Conservation (phyloP, 2,113 vertebrate genomes). For the Gymnobelideus leadbeateri region DNA sequence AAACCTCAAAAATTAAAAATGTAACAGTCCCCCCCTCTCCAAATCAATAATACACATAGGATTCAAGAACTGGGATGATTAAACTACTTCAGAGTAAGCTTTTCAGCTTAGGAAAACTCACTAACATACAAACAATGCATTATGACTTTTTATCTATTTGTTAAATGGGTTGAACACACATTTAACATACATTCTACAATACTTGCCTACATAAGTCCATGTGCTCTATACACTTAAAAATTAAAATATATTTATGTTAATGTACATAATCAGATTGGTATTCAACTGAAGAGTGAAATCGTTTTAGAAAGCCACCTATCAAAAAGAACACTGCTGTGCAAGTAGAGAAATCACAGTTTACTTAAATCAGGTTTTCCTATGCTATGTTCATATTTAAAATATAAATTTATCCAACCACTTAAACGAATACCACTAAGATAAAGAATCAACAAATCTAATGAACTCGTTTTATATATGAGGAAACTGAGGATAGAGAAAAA, state of each 20-base stretch:
- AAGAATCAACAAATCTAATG: background rate
- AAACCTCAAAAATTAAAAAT: background rate
- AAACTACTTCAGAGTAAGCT: constrained; percentile 25
- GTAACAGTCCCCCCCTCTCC: background rate
- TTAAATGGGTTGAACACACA: constrained; percentile 35
- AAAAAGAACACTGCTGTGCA: constrained; percentile 33
- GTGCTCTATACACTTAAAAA: constrained; percentile 9
- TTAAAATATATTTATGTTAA: background rate
- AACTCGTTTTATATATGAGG: background rate
- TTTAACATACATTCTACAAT: constrained; percentile 32
- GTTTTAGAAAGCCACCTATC: constrained; percentile 26
- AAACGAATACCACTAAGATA: background rate
- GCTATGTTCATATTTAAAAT: constrained; percentile 26
- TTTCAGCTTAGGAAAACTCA: constrained; percentile 7
- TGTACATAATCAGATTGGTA: constrained; percentile 36
- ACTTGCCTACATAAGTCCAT: constrained; percentile 18
- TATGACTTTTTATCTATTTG: constrained; percentile 15
- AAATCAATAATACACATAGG: background rate
- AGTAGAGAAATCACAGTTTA: constrained; percentile 1
- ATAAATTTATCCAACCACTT: constrained; percentile 14
- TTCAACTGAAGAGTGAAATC: constrained; percentile 37
- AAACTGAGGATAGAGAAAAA: background rate
- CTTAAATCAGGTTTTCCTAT: constrained; percentile 26
- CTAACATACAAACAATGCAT: constrained; percentile 10
- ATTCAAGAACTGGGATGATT: background rate